Percentiles rank a stretch among this genome's conserved stretches.
phyloP scores from a whole-genome alignment of 2,888 invertebrate genomes.

The Drosophila tripunctata region DNA sequence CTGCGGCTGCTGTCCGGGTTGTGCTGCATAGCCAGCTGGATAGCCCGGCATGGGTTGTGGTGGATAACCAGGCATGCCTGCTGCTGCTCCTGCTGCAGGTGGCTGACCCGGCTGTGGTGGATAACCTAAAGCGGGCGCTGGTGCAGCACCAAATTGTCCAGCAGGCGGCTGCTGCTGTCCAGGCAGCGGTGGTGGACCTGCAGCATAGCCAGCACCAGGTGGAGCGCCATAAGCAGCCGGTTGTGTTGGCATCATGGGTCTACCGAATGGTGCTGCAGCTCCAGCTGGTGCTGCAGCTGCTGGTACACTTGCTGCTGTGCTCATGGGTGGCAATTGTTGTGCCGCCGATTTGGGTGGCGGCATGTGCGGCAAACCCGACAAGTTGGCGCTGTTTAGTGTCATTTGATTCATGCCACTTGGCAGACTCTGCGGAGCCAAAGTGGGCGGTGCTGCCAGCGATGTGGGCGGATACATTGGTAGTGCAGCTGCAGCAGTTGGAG shows the following conservation, averaged over 20 bases:
- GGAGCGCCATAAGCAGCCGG: slow-evolving; percentile 38
- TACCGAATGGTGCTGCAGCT: slow-evolving; percentile 31
- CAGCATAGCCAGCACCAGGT: too few relatives aligned
- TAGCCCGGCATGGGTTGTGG: slow-evolving; percentile 49
- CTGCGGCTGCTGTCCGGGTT: slow-evolving; percentile 64
- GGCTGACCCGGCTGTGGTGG: slow-evolving; percentile 30
- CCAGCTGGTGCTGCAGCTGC: slow-evolving; percentile 27
- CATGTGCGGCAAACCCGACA: slow-evolving; percentile 83
- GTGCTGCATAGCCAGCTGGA: slow-evolving; percentile 60
- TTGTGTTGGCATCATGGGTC: slow-evolving; percentile 34
- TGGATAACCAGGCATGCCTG: slow-evolving; percentile 28
- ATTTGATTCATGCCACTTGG: slow-evolving; percentile 76
- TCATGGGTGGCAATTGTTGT: slow-evolving; percentile 30
- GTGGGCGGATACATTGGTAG: slow-evolving; percentile 37
- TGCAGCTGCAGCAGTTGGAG: slow-evolving; percentile 11
- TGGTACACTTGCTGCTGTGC: slow-evolving; percentile 26
- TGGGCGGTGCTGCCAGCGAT: slow-evolving; percentile 22
- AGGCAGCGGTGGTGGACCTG: slow-evolving; percentile 5
- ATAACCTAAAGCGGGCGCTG: slow-evolving; percentile 53
- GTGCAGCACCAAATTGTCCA: slow-evolving; percentile 41
- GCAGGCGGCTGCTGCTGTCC: slow-evolving; percentile 46
- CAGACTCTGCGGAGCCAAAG: slow-evolving; percentile 54
- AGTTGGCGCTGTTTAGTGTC: slow-evolving; percentile 78
- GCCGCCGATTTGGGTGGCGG: slow-evolving; percentile 74
- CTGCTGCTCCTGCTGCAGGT: slow-evolving; percentile 10